These are phyloP conservation scores for Gallinago stenura DNA, from an alignment of 2,797 vertebrate species.

Conservation along the genomic window DNA sequence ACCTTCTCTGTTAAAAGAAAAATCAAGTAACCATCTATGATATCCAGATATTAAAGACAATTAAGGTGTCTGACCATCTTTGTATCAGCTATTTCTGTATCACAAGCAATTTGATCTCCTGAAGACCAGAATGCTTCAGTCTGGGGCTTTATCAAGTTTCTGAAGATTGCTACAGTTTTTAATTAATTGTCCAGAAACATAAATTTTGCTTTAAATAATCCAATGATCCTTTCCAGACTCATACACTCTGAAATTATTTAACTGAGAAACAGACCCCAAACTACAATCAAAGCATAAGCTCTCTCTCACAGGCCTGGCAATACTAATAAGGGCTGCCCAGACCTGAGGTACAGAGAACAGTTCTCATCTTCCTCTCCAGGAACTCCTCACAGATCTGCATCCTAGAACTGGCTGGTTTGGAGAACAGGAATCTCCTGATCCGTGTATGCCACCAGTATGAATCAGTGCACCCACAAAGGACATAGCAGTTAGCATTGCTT, in stretches of 20 bases:
- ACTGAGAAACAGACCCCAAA: not conserved
- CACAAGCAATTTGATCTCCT: not conserved
- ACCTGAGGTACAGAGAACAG: not conserved
- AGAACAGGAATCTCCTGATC: not conserved
- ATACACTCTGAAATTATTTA: not conserved
- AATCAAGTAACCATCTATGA: not conserved
- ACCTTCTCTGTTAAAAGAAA: not conserved
- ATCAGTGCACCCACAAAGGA: not conserved
- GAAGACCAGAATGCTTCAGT: not conserved
- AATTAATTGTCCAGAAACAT: not conserved
- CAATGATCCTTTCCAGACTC: not conserved
- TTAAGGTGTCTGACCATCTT: not conserved
- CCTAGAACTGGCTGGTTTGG: not conserved
- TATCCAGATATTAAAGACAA: not conserved
- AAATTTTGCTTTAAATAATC: not conserved
- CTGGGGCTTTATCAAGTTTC: not conserved
- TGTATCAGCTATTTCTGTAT: not conserved
- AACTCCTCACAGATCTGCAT: not conserved
- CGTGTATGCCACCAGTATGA: not conserved
- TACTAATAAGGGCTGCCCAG: not conserved
- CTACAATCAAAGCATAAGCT: not conserved
- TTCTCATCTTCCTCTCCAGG: not conserved
- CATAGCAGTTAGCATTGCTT: not conserved
- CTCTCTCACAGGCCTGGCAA: not conserved
- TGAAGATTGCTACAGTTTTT: not conserved